A percentile compares a stretch with the other conserved stretches of the same genome.
Evolutionary conservation across 2,797 vertebrate genomes (phyloP).

Genomic region (Etheostoma perlongum): DNA sequence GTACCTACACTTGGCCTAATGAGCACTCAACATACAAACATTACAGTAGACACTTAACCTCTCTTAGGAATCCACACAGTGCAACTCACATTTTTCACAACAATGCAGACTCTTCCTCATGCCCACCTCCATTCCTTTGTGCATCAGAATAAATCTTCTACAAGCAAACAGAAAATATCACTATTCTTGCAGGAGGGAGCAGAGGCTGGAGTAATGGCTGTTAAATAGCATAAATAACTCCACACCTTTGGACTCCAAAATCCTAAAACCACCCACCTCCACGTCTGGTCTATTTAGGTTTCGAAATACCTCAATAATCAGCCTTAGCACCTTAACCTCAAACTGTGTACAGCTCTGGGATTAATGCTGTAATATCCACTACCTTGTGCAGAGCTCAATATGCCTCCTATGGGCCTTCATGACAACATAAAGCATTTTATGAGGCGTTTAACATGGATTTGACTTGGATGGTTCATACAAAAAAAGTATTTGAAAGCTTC

Average conservation of each 20-base stretch:
- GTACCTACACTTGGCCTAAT: slow-evolving; percentile 17
- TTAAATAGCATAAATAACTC: slow-evolving; percentile 66
- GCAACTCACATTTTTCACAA: slow-evolving; percentile 31
- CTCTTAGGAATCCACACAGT: slow-evolving; percentile 19
- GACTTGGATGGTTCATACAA: slow-evolving; percentile 45
- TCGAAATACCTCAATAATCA: slow-evolving; percentile 49
- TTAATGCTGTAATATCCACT: slow-evolving; percentile 53
- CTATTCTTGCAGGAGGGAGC: slow-evolving; percentile 54
- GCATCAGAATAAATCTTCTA: slow-evolving; percentile 55
- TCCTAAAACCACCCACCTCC: slow-evolving; percentile 46
- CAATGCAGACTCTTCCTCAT: slow-evolving; percentile 40
- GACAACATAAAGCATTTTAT: slow-evolving; percentile 65
- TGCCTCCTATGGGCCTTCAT: slow-evolving; percentile 53
- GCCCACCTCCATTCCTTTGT: slow-evolving; percentile 51
- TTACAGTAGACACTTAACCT: slow-evolving; percentile 30
- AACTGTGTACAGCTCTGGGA: slow-evolving; percentile 23
- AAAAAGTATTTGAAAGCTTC: slow-evolving; percentile 44
- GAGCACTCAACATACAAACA: slow-evolving; percentile 14
- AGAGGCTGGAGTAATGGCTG: slow-evolving; percentile 54
- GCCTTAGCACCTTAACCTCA: slow-evolving; percentile 47
- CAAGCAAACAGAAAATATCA: slow-evolving; percentile 53
- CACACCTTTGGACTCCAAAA: slow-evolving; percentile 45
- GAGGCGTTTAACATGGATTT: slow-evolving; percentile 69
- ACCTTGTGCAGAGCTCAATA: slow-evolving; percentile 58
- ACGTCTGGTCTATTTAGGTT: slow-evolving; percentile 38